These are phyloP conservation scores for Drosophila santomea DNA, from an alignment of 1,140 invertebrate genomes.

Conservation along the genomic window DNA sequence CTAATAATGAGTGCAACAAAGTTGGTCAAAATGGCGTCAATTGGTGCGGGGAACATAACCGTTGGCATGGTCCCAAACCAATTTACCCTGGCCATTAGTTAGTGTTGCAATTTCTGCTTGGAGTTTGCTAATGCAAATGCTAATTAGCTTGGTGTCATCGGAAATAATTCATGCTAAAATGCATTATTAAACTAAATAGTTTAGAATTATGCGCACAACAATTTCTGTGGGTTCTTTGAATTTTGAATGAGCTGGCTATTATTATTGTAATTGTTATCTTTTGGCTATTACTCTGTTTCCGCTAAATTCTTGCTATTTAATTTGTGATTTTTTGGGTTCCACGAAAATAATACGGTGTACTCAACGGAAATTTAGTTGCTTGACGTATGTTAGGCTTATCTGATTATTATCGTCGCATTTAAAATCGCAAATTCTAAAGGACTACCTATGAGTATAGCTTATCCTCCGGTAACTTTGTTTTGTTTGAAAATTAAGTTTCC, in stretches of 20 bases:
- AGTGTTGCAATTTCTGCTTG: slow-evolving; percentile 11
- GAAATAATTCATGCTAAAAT: slow-evolving; percentile 29
- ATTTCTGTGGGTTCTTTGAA: slow-evolving; percentile 4
- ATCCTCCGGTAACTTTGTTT: slow-evolving; percentile 1
- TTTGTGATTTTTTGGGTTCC: not conserved
- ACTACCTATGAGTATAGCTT: not conserved
- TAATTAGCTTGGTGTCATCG: slow-evolving; percentile 16
- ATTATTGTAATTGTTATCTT: slow-evolving; percentile 12
- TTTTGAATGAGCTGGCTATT: not conserved
- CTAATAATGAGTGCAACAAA: slow-evolving; percentile 33
- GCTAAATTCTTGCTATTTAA: not conserved
- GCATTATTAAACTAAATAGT: slow-evolving; percentile 35
- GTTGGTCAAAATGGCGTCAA: slow-evolving; percentile 14
- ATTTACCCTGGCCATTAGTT: slow-evolving; percentile 25
- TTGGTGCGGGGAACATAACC: not conserved
- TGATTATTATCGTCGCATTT: not conserved
- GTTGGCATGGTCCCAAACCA: not conserved
- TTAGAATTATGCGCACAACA: slow-evolving; percentile 11
- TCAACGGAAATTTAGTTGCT: not conserved
- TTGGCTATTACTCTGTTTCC: not conserved
- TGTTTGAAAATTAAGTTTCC: slow-evolving; percentile 15
- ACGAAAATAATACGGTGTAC: not conserved
- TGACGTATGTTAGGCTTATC: not conserved
- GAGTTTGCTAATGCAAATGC: slow-evolving; percentile 14
- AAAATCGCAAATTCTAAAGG: not conserved